Evolutionary conservation across 2,888 invertebrate species (phyloP).

Genomic region (Euproctis similis): DNA sequence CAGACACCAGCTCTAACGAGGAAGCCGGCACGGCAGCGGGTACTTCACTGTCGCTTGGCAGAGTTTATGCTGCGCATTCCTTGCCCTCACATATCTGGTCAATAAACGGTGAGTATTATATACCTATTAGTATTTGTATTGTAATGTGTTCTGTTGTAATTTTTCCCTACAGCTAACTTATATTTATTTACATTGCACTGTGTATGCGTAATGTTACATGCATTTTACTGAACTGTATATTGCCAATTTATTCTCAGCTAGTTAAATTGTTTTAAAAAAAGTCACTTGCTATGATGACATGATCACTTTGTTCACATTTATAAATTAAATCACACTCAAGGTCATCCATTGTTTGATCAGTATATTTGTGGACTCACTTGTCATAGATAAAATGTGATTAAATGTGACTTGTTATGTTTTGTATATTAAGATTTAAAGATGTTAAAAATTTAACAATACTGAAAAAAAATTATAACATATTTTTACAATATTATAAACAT

Average conservation of each 20-base stretch:
- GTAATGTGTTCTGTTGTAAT: too few species aligned
- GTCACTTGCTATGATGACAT: too few species aligned
- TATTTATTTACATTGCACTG: too few species aligned
- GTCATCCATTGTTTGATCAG: background rate
- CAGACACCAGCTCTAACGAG: constrained; percentile 81
- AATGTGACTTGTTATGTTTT: too few species aligned
- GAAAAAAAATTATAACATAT: background rate
- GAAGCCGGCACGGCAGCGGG: constrained; percentile 69
- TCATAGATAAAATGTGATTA: constrained; percentile 2
- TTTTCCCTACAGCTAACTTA: too few species aligned
- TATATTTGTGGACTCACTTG: background rate
- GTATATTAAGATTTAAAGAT: too few species aligned
- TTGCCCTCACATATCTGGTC: constrained; percentile 95
- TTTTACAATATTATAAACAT: background rate
- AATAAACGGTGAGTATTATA: constrained; percentile 83
- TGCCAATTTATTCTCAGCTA: too few species aligned
- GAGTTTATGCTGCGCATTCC: constrained; percentile 91
- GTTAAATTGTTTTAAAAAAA: too few species aligned
- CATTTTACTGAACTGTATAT: background rate
- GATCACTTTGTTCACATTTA: constrained; percentile 1
- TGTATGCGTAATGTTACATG: too few species aligned
- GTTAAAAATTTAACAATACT: too few species aligned
- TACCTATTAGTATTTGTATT: too few species aligned
- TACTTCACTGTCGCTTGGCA: constrained; percentile 78
- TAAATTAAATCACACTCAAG: background rate